Evolutionary conservation across 2,888 invertebrate genomes (phyloP).

Genomic region (Celastrina argiolus): DNA sequence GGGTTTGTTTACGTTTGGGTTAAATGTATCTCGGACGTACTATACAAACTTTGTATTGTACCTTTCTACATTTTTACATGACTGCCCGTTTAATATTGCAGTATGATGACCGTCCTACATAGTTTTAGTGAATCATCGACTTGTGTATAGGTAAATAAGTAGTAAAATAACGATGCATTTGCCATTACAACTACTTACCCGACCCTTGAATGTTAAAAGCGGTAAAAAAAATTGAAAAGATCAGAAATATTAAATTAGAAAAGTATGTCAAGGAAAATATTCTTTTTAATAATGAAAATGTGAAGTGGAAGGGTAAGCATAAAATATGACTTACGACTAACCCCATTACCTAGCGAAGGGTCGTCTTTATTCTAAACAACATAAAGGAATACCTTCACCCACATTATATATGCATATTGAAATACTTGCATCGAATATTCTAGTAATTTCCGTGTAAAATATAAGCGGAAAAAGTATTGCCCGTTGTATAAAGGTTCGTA

Average conservation of each 20-base stretch:
- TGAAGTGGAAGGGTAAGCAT: neutral
- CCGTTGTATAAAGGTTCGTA: slow-evolving; percentile 4
- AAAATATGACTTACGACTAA: slow-evolving; percentile 16
- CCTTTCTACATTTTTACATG: too few relatives aligned
- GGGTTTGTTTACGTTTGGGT: too few relatives aligned
- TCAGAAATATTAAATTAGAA: slow-evolving; percentile 1
- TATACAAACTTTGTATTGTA: too few relatives aligned
- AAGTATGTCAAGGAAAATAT: slow-evolving; percentile 10
- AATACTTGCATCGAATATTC: slow-evolving; percentile 20
- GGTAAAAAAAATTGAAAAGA: neutral
- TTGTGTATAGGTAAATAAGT: too few relatives aligned
- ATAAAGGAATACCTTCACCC: slow-evolving; percentile 16
- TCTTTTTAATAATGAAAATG: slow-evolving; percentile 6
- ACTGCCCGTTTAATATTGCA: too few relatives aligned
- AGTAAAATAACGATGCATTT: too few relatives aligned
- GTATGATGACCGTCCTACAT: too few relatives aligned
- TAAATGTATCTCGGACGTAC: too few relatives aligned
- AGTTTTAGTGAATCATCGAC: too few relatives aligned
- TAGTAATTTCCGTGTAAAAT: slow-evolving; percentile 16
- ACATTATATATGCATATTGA: slow-evolving; percentile 17
- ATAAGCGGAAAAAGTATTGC: slow-evolving; percentile 5
- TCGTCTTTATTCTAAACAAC: slow-evolving; percentile 15
- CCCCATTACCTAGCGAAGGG: slow-evolving; percentile 18
- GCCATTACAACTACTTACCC: too few relatives aligned
- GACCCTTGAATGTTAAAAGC: too few relatives aligned